Evolutionary conservation across 2,113 vertebrate species (phyloP).

Genomic region (Dipodomys stephensi): DNA sequence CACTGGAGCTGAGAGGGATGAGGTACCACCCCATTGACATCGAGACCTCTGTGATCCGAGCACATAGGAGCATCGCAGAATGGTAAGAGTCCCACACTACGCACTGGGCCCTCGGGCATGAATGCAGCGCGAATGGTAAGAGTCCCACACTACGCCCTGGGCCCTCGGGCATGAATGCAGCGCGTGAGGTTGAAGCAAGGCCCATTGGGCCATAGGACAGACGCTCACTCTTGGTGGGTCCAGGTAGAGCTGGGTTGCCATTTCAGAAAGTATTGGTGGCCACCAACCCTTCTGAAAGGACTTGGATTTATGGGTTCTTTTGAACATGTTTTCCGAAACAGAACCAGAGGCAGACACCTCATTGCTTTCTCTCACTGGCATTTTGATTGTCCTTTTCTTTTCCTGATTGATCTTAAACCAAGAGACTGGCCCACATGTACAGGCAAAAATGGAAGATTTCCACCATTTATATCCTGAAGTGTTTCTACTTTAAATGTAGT

Average conservation of each 20-base stretch:
- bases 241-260: neutral
- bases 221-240: neutral
- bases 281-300: neutral
- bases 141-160: neutral
- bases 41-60: slow-evolving; percentile 96
- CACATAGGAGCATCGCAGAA: slow-evolving; percentile 98
- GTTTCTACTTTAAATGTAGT: neutral
- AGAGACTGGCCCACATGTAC: too few species aligned
- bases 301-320: neutral
- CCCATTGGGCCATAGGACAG: neutral
- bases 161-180: neutral
- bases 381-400: neutral
- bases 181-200: neutral
- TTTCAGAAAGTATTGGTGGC: fast-evolving
- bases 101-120: neutral
- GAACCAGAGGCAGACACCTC: neutral
- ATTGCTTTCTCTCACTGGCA: too few species aligned
- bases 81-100: slow-evolving; percentile 89
- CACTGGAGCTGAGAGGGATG: slow-evolving; percentile 97
- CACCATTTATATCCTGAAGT: neutral
- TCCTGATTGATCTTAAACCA: neutral
- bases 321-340: neutral
- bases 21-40: slow-evolving; percentile 98
- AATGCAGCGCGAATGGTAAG: slow-evolving; percentile 90
- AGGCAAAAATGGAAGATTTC: neutral